Base-by-base conservation (phyloP, 2,113 vertebrate genomes). In the Lycocorax pyrrhopterus region DNA sequence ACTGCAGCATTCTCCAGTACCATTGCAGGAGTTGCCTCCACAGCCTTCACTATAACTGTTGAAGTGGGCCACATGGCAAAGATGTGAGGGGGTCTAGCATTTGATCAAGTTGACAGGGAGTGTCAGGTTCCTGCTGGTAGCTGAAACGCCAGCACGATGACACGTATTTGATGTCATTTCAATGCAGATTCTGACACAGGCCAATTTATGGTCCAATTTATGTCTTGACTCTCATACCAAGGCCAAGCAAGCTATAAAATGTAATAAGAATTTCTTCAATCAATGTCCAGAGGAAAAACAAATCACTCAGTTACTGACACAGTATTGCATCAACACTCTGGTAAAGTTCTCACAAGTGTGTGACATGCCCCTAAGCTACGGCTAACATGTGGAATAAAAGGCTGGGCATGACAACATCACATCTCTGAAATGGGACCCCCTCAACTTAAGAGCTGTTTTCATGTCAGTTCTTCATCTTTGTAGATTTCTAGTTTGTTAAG, bases 221-320 rank as follows among this genome's bases (percentile, higher is more conserved):
- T 97, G 97, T 97, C 97, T 96, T 96, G 97, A 97, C 97, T 98
- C 96, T 96, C 96, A 84, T 96, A 97, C 74, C 96, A 97, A 98
- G 98, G 97, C 97, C 97, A 97, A 97, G 96, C 94, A 98, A 98
- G 97, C 97, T 96, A 98, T 98, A 98, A 98, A 98, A 98, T 95
- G 97, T 98, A 98, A 97, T 98, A 98, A 98, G 97, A 98, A 98
- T 98, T 98, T 98, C 97, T 98, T 98, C 98, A 98, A 97, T 98
- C 98, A 98, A 96, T 97, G 97, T 98, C 97, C 97, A 97, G 96
- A 98, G 97, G 98, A 98, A 98, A 98, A 98, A 97, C 97, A 98
- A 98, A 98, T 98, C 98, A 98, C 94, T 97, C 9, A 12, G 96
- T 95, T 97, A 92, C 97, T 98, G 97, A 97, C 97, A 98, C 96